phyloP scores from a whole-genome alignment of 2,888 invertebrate genomes.

The Eupithecia tripunctaria region DNA sequence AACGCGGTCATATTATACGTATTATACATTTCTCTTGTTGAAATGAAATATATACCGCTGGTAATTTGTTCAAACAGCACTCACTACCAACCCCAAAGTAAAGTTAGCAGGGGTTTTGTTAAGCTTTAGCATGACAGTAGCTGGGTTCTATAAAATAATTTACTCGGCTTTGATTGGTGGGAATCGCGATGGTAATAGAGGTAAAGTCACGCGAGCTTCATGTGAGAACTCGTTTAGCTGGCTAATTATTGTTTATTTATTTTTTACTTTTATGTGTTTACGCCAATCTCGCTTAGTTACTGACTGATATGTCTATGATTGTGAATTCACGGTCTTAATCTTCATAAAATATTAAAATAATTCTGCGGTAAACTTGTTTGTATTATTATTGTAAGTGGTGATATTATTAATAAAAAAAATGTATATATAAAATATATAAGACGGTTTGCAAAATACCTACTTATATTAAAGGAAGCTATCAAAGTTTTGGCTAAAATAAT shows the following conservation, averaged over 20 bases:
- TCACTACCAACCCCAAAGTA: neutral
- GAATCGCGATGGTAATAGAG: constrained; percentile 55
- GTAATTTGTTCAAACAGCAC: neutral
- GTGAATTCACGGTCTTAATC: neutral
- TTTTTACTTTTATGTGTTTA: neutral
- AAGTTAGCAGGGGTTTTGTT: neutral
- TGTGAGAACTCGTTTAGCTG: constrained; percentile 34
- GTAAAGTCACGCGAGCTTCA: constrained; percentile 57
- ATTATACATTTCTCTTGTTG: neutral
- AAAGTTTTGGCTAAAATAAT: neutral
- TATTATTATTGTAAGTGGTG: no score
- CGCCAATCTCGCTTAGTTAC: neutral
- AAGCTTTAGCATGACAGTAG: neutral
- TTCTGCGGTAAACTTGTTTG: no score
- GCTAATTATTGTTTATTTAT: neutral
- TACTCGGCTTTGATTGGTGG: constrained; percentile 55
- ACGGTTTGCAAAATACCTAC: neutral
- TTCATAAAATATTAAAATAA: neutral
- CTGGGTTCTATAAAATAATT: constrained; percentile 52
- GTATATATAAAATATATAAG: no score
- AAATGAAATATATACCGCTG: neutral
- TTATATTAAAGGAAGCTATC: neutral
- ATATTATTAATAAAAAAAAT: no score
- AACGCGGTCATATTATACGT: no score
- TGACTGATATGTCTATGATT: neutral